Evolutionary conservation across 2,113 vertebrate species (phyloP), one percentile per base, ranked within the genome.

Genomic region (Nothocercus julius): DNA sequence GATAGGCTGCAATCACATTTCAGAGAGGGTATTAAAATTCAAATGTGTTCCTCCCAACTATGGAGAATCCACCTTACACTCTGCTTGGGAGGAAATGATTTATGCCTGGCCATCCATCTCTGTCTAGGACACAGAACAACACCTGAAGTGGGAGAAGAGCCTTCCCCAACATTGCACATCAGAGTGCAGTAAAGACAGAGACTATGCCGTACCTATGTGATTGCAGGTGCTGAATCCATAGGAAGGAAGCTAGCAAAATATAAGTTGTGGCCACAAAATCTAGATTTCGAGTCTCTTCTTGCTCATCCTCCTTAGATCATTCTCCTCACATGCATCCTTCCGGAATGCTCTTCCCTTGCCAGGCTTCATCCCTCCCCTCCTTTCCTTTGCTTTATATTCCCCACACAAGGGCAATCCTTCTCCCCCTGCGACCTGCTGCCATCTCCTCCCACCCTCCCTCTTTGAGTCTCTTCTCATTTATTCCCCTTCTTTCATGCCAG

Each of bases 1-100:
- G 77, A 76, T 38, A 59, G 66, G 42, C 86, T 95, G 77, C 62
- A 93, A 36, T 9, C 58, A 74, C 27, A 5, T 79, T 78, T 62
- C 91, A 53, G 77, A 84, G 58, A 7, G 38, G 34, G 13, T 62
- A 93, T 85, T 89, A 85, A 84, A 84, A 94, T 82, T 69, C 74
- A 58, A 58, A 20, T 18, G 25, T 36, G 53, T 44, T 90, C 62
- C 69, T 86, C 72, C 51, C 45, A 38, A 47, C 85, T 75, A 49
- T 5, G 64, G 62, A 78, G 54, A 88, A 90, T 68, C 56, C 83
- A 82, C 28, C 12, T 86, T 70, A 67, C 88, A 42, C 40, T 68
- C 32, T 73, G 6, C 82, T 47, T 81, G 45, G 45, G 56, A 92
- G 64, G 69, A 86, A 82, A 86, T 82, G 28, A 90, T 82, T 93